Evolutionary conservation across 2,888 invertebrate species (phyloP).

Genomic region (Rosalia funebris): DNA sequence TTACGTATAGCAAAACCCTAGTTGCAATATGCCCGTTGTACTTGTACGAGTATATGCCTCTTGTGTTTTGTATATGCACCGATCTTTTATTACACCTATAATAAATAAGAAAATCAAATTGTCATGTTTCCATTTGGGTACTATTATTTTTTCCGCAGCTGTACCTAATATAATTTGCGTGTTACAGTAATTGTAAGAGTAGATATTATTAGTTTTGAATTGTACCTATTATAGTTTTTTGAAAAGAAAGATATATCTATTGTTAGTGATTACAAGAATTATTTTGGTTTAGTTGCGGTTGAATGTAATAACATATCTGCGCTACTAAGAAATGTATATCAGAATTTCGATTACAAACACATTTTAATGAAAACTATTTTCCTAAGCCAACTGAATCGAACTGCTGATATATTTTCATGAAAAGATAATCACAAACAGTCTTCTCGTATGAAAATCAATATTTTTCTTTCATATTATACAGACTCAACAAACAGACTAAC

Average conservation of each 20-base stretch:
- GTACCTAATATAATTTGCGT: neutral
- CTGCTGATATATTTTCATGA: conserved; percentile 12
- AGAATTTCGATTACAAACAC: conserved; percentile 9
- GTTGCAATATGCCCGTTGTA: too few relatives aligned
- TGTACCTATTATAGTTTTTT: neutral
- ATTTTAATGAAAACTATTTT: conserved; percentile 18
- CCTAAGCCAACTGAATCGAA: conserved; percentile 4
- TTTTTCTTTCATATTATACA: too few relatives aligned
- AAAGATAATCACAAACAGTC: conserved; percentile 1
- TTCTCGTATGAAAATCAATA: too few relatives aligned
- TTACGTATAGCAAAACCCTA: too few relatives aligned
- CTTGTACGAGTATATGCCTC: too few relatives aligned
- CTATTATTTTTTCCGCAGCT: too few relatives aligned
- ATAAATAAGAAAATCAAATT: too few relatives aligned
- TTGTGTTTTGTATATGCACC: too few relatives aligned
- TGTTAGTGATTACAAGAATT: neutral
- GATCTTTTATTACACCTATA: too few relatives aligned
- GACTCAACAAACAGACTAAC: too few relatives aligned
- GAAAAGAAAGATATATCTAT: neutral
- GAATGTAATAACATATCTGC: conserved; percentile 26
- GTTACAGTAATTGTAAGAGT: neutral
- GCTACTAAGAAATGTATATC: conserved; percentile 8
- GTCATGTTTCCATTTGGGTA: too few relatives aligned
- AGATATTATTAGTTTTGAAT: neutral
- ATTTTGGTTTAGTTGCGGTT: conserved; percentile 17